Conservation (phyloP, 2,888 invertebrate species). For the Chrysomela aeneicollis region DNA sequence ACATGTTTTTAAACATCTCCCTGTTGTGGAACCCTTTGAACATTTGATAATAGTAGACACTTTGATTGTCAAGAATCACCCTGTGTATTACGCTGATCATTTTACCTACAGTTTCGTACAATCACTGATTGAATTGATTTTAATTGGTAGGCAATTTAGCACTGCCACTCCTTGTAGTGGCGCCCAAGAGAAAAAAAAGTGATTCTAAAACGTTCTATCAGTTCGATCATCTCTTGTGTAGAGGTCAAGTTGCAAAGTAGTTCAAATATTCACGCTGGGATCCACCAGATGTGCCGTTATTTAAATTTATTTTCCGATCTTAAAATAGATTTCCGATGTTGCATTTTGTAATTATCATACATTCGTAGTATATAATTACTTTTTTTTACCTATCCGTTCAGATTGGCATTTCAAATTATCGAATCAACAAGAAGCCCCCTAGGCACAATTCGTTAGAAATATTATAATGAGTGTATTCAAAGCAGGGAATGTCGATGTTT, state of each 20-base stretch:
- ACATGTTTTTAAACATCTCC: too few relatives aligned
- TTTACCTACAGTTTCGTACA: too few relatives aligned
- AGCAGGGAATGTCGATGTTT: not conserved
- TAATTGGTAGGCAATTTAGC: not conserved
- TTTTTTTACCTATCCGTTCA: not conserved
- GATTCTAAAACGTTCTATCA: not conserved
- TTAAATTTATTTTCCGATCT: constrained; percentile 20
- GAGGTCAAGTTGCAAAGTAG: not conserved
- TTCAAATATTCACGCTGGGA: not conserved
- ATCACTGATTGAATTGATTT: not conserved
- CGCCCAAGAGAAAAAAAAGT: not conserved
- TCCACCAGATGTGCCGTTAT: constrained; percentile 10
- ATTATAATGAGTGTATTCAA: not conserved
- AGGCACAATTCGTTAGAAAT: not conserved
- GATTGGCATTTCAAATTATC: constrained; percentile 5
- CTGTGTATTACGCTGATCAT: too few relatives aligned
- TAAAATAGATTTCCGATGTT: constrained; percentile 22
- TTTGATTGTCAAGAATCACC: too few relatives aligned
- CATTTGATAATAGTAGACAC: too few relatives aligned
- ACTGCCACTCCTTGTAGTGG: not conserved
- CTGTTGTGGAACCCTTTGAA: too few relatives aligned
- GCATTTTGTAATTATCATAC: constrained; percentile 20
- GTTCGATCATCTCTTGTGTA: not conserved
- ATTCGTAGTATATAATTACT: constrained; percentile 14
- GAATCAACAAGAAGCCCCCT: not conserved